These are phyloP conservation scores for Yponomeuta sedellus DNA, from an alignment of 2,888 invertebrate species.

Conservation along the genomic window DNA sequence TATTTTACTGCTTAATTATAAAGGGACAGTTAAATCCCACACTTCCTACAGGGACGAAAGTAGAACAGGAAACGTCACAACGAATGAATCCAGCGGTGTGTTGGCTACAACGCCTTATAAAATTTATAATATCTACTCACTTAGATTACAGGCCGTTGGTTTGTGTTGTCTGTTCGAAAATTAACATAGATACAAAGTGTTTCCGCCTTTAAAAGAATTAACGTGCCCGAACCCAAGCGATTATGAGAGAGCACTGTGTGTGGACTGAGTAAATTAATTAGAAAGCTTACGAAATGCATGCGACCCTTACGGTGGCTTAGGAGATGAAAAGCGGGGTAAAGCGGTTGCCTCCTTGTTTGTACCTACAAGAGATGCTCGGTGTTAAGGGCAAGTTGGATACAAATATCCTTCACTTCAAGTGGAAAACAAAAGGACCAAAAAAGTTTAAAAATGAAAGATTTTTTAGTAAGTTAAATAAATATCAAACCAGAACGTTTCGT, in stretches of 20 bases:
- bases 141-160: not conserved
- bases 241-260: slow-evolving; percentile 47
- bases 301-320: slow-evolving; percentile 45
- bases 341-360: slow-evolving; percentile 22
- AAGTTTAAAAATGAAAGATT: no score
- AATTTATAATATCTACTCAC: not conserved
- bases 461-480: no score
- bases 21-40: not conserved
- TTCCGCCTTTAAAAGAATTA: slow-evolving; percentile 53
- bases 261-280: slow-evolving; percentile 71
- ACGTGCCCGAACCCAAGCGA: slow-evolving; percentile 43
- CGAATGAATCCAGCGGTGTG: slow-evolving; percentile 43
- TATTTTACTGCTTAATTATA: not conserved
- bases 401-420: no score
- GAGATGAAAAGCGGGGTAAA: slow-evolving; percentile 40
- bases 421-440: not conserved
- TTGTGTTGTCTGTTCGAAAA: slow-evolving; percentile 26
- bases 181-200: slow-evolving; percentile 54
- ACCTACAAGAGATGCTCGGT: not conserved
- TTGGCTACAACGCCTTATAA: slow-evolving; percentile 30
- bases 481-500: no score
- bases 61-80: slow-evolving; percentile 43
- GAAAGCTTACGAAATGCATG: slow-evolving; percentile 42
- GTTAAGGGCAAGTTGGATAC: not conserved
- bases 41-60: not conserved